phyloP scores from a whole-genome alignment of 2,113 vertebrate species.

The Vulpes vulpes region DNA sequence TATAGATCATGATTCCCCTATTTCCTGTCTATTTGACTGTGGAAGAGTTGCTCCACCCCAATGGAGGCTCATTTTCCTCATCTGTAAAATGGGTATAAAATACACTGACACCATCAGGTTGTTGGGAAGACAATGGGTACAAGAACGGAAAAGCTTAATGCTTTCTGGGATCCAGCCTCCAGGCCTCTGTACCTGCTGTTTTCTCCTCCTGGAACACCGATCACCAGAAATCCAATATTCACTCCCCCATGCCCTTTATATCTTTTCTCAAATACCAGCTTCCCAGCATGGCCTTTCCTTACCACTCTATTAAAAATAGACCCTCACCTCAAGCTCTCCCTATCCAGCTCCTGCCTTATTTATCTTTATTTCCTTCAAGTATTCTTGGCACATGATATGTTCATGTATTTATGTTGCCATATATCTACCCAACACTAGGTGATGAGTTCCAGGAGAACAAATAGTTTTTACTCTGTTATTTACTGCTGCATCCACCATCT shows the following conservation, averaged over 20 bases:
- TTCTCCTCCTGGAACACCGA: neutral
- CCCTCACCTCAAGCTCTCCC: accelerated
- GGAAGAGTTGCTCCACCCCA: neutral
- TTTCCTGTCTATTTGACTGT: neutral
- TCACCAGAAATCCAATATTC: neutral
- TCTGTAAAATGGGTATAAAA: neutral
- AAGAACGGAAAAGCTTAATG: neutral
- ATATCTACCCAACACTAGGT: neutral
- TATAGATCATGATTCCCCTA: neutral
- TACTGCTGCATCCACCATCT: neutral
- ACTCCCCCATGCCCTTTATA: neutral
- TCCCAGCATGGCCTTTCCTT: neutral
- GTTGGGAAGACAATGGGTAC: neutral
- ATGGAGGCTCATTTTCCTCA: neutral
- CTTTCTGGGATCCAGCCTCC: neutral
- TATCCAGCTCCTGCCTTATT: neutral
- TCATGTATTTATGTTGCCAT: too few relatives aligned
- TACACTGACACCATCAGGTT: neutral
- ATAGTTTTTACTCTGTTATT: neutral
- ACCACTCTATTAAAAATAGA: neutral
- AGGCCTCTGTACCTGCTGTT: neutral
- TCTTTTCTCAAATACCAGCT: neutral
- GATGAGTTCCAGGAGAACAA: neutral
- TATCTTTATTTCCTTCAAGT: neutral
- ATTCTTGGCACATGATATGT: neutral